Base-by-base conservation (phyloP, 2,888 invertebrate genomes). In the Agonopterix heracliana region DNA sequence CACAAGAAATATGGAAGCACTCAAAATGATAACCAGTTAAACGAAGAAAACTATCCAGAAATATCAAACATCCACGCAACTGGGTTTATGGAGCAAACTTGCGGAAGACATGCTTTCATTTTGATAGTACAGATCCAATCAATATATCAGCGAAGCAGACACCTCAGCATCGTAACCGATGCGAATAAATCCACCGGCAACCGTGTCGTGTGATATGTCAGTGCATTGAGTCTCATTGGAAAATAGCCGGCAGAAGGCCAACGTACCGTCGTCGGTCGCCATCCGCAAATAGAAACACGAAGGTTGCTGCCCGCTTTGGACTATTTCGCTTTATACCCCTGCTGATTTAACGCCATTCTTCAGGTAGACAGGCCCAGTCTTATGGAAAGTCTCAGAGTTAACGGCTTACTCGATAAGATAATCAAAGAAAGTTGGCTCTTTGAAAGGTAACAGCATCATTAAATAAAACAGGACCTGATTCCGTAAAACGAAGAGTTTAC, bases 231-330 rank as follows among this genome's bases (percentile, higher is more conserved):
- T 66, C 66, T 73, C 71, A 75, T 77, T 79, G 75, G 74, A 79
- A 81, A 79, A 81, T 73, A 75, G 78, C 76, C 70, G 71, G 59
- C 72, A 76, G 78, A 81, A 82, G 84, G 86, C 84, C 82, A 83
- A 85, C 68, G 84, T 77, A 84, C 83, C 69, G 72, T 9, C 35
- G 34, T 60, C 71, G 66, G 68, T 66, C 67, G 69, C 68, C 63
- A 68, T 71, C 78, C 80, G 63, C 77, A 86, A 86, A 86, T 86
- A 86, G 86, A 76, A 74, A 60, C 56, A 61, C 70, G 78, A 79
- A 80, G 78, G 78, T 82, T 77, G 74, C 78, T 76, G 76, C 78
- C 78, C 74, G 77, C 76, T 78, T 78, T 74, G 74, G 76, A 71
- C 73, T 76, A 78, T 75, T 74, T 72, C 56, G 61, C 69, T 68